Percentiles rank a stretch among this genome's conserved stretches.
These are phyloP conservation scores for Pocillopora damicornis DNA, from an alignment of 64 coral and sea anemone species.

Conservation along the genomic window DNA sequence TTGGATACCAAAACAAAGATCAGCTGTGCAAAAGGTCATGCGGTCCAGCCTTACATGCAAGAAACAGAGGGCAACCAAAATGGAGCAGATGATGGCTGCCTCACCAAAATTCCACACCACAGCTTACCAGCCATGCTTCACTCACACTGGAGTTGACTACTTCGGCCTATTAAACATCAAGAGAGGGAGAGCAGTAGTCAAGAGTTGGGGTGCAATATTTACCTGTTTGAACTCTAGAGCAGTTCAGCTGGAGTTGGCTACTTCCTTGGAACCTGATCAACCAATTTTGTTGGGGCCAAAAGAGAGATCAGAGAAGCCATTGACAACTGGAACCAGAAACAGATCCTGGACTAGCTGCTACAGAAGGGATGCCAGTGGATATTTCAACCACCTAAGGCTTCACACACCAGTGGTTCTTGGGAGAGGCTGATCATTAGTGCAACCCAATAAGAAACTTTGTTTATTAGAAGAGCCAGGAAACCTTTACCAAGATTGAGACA, in stretches of 20 bases:
- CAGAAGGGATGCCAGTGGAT: slow-evolving; percentile 38
- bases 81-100: slow-evolving; percentile 34
- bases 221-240: slow-evolving; percentile 41
- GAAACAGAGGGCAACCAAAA: slow-evolving; percentile 1
- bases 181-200: slow-evolving; percentile 29
- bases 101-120: slow-evolving; percentile 6
- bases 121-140: slow-evolving; percentile 34
- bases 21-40: slow-evolving; percentile 16
- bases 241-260: slow-evolving; percentile 34
- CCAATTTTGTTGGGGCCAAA: slow-evolving; percentile 48
- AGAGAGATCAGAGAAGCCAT: slow-evolving; percentile 43
- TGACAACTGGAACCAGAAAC: slow-evolving; percentile 34
- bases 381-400: slow-evolving; percentile 37
- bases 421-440: slow-evolving; percentile 24
- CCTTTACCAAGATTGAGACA: too few relatives aligned
- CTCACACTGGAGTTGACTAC: slow-evolving; percentile 35
- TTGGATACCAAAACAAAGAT: slow-evolving; percentile 26
- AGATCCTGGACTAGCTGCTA: slow-evolving; percentile 30
- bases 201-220: slow-evolving; percentile 34
- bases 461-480: too few relatives aligned
- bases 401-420: slow-evolving; percentile 33
- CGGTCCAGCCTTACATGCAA: slow-evolving; percentile 3
- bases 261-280: slow-evolving; percentile 25
- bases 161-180: slow-evolving; percentile 36
- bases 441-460: too few relatives aligned